Evolutionary conservation across 2,888 invertebrate genomes (phyloP).

Genomic region (Schizaphis graminum): DNA sequence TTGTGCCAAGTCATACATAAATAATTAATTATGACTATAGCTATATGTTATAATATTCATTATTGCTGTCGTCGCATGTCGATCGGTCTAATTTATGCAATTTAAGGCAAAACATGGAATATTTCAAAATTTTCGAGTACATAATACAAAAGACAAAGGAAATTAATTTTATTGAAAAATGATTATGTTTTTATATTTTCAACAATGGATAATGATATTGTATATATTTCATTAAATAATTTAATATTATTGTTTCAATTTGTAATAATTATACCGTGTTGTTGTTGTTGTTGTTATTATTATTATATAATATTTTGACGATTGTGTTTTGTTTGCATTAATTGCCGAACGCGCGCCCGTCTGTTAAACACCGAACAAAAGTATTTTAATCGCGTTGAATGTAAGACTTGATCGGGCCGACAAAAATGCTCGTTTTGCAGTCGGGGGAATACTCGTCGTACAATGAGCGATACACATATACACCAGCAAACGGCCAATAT

Average conservation of each 20-base stretch:
- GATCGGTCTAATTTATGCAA: neutral
- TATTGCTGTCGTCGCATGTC: neutral
- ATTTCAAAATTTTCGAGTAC: neutral
- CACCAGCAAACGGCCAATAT: neutral
- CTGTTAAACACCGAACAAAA: neutral
- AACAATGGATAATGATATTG: neutral
- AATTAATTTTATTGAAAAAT: neutral
- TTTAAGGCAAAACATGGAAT: neutral
- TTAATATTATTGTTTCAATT: neutral
- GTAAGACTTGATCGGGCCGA: conserved; percentile 32
- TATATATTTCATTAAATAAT: neutral
- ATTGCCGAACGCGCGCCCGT: neutral
- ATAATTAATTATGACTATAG: neutral
- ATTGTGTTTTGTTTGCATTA: neutral
- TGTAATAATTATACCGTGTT: neutral
- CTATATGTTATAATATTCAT: neutral
- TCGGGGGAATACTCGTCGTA: neutral
- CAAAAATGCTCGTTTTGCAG: conserved; percentile 13
- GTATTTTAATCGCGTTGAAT: conserved; percentile 32
- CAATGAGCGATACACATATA: conserved; percentile 16
- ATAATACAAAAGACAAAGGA: neutral
- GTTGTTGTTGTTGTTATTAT: neutral
- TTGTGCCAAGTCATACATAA: neutral
- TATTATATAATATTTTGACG: neutral
- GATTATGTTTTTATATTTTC: neutral